These are phyloP conservation scores for Cavia aperea DNA, from an alignment of 2,113 vertebrate genomes.

Conservation along the genomic window DNA sequence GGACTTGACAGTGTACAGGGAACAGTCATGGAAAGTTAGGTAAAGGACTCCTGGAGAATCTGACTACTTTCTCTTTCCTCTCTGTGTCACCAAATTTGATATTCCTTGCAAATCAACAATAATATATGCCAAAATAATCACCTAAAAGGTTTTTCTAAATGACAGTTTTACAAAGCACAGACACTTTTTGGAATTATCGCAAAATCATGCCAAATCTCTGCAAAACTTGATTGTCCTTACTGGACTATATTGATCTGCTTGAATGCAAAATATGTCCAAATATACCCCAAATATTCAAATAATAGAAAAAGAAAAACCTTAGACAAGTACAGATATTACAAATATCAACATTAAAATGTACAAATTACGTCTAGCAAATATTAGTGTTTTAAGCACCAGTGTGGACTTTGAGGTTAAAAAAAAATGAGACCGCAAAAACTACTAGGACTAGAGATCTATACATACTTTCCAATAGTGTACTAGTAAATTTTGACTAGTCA, in stretches of 20 bases:
- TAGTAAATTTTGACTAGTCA: background rate
- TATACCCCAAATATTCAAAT: background rate
- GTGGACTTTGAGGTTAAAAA: background rate
- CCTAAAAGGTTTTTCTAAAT: conserved; percentile 59
- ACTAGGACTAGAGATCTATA: background rate
- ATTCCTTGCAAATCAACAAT: background rate
- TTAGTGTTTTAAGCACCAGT: conserved; percentile 17
- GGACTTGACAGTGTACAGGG: background rate
- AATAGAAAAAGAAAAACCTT: background rate
- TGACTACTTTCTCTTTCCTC: background rate
- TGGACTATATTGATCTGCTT: background rate
- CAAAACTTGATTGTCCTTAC: conserved; percentile 31
- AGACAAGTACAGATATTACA: background rate
- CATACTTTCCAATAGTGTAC: background rate
- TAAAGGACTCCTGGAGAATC: background rate
- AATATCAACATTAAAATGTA: background rate
- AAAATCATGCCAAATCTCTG: conserved; percentile 1
- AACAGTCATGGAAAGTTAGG: background rate
- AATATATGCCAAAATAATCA: conserved; percentile 55
- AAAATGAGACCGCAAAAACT: background rate
- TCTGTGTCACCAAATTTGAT: conserved; percentile 9
- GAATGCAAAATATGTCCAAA: background rate
- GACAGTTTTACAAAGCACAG: conserved; percentile 37
- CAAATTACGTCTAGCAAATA: background rate
- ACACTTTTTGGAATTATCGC: background rate